Base-by-base conservation (phyloP, 2,797 vertebrate species). In the Australoheros facetus region DNA sequence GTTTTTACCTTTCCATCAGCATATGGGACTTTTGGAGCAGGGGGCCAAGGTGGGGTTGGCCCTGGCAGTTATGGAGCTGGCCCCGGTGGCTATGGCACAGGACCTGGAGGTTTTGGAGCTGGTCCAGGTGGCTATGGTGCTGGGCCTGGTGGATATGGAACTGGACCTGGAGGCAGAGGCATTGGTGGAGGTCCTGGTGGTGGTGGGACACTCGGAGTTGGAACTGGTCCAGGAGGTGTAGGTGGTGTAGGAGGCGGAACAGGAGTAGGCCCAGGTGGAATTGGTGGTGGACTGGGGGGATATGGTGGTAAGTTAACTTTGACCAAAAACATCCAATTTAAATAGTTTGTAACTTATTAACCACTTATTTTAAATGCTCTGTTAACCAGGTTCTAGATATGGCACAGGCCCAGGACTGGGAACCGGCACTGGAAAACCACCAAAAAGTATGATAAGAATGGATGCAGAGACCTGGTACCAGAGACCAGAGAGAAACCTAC, bases 391-490 rank as follows among this genome's bases (percentile, higher is more conserved):
- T 75, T 85, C 91, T 85, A 93, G 93, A 85, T 94, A 91, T 77
- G 82, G 86, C n/a, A 51, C 83, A 28, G 80, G 86, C 71, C 21
- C 32, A n/a, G 89, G 90, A 85, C 62, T 84, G 56, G 89, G 90
- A 53, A 73, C 88, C 2, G 91, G 87, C 4, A 58, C 64, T 57
- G 83, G 91, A 19, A 95, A 95, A 92, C 89, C 92, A 85, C 42
- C 83, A 53, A 95, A 96, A 95, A 86, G 95, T 96, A 94, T 28
- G 89, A 82, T 9, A 56, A 56, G 7, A 78, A 30, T 14, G 37
- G 3, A 79, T 5, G 51, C 9, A 56, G 13, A 85, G 9, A 71
- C 26, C 26, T 26, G 26, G 26, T 26, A 26, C 26, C 26, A 26
- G 26, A 26, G 26, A 26, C 26, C 26, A 26, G 26, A 56, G 13